Evolutionary conservation across 2,888 invertebrate genomes (phyloP).

Genomic region (Acanthosepion esculentum): DNA sequence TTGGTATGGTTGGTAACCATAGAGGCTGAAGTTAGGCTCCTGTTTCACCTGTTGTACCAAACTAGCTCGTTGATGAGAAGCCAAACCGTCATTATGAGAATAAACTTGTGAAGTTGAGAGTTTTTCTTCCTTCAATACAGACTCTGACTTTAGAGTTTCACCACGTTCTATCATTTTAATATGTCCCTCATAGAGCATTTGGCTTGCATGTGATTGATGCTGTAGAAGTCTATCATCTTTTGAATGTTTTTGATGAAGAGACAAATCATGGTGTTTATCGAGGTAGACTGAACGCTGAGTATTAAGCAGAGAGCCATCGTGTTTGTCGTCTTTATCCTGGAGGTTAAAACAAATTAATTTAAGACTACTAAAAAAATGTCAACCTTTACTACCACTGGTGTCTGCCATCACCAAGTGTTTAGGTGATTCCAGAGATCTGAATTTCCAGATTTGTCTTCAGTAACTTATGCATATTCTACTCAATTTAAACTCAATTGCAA

Average conservation of each 20-base stretch:
- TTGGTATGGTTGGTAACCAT: constrained; percentile 74
- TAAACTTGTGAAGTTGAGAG: not conserved
- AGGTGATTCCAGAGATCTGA: not conserved
- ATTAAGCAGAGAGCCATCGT: constrained; percentile 45
- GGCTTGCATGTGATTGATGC: constrained; percentile 35
- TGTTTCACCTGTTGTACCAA: constrained; percentile 53
- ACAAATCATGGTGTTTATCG: constrained; percentile 49
- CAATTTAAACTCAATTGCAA: too few species aligned
- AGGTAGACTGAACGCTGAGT: constrained; percentile 45
- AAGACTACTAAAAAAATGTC: constrained; percentile 14
- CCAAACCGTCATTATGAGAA: constrained; percentile 34
- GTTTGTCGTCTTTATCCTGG: constrained; percentile 47
- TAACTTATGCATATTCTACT: not conserved
- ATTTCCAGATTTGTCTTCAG: not conserved
- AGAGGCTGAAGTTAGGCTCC: constrained; percentile 72
- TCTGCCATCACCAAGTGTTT: constrained; percentile 4
- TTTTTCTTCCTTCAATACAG: not conserved
- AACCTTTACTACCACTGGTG: constrained; percentile 35
- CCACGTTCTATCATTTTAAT: constrained; percentile 36
- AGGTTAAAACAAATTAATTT: constrained; percentile 41
- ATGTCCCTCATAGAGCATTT: constrained; percentile 41
- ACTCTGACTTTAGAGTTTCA: not conserved
- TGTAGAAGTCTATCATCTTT: constrained; percentile 45
- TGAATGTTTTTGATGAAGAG: constrained; percentile 38
- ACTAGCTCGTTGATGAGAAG: constrained; percentile 21